Evolutionary conservation across 1,140 invertebrate genomes (phyloP), one percentile per base, ranked within the genome.

Genomic region (Nylanderia fulva): DNA sequence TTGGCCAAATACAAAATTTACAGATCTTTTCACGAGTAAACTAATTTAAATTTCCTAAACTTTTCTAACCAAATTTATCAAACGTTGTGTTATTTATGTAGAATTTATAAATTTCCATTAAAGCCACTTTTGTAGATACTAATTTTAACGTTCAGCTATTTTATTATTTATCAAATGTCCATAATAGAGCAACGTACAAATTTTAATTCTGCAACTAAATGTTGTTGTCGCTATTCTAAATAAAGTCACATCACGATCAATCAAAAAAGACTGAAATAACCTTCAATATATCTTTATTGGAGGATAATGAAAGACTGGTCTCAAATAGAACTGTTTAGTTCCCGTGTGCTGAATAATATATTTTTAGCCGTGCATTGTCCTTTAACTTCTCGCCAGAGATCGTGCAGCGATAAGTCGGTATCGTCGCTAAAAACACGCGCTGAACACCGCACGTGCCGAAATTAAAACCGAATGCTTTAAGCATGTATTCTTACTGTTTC

Each of bases 401-500:
- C 45, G 24, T 36, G 2, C 76, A 27, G 9, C 24, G 0, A 48
- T 66, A 66, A 33, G 52, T 68, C 3, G 29, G 39, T 63, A 18
- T 29, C 15, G 61, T 29, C 21, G 3, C 15, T 72, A 60, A 72
- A 80, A 80, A 80, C 18, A 29, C 9, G 8, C 7, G 7, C 29
- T 2, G 29, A 3, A 33, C 29, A 3, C 60, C 11, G 39, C 33
- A 45, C 18, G 36, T 58, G 21, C 18, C 54, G 36, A 72, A 82
- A 82, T 82, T 58, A 82, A n/a, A 82, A 82, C 36, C 52, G 29
- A 33, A 39, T 39, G 36, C 13, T 11, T 36, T 80, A 21, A 80
- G 24, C 36, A 33, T 39, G 60, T 82, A 82, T 86, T 86, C 77
- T 87, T 82, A 72, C 74, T 52, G 60, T 45, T 33, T 63, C 39